Conservation (phyloP, 1,140 invertebrate genomes). For the Pseudomyrmex concolor region DNA sequence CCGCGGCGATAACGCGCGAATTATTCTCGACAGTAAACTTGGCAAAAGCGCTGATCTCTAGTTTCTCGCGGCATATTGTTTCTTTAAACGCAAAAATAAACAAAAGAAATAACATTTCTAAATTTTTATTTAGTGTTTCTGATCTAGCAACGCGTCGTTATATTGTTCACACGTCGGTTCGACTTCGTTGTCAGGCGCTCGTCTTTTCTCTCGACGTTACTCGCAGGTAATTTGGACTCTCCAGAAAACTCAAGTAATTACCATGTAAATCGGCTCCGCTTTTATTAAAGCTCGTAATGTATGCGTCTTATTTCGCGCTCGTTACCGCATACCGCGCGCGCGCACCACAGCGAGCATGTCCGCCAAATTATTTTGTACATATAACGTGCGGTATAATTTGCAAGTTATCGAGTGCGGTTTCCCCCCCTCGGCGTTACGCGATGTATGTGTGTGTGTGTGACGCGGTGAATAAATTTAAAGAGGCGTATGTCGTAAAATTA, state of each 20-base stretch:
- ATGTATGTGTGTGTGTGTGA: too few relatives aligned
- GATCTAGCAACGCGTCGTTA: not conserved
- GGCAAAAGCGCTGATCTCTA: not conserved
- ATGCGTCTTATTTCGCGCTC: constrained; percentile 71
- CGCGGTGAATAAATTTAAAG: not conserved
- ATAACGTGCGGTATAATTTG: constrained; percentile 46
- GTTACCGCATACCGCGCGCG: constrained; percentile 53
- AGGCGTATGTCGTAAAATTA: constrained; percentile 13
- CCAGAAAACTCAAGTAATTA: constrained; percentile 72
- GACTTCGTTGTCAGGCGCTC: constrained; percentile 66
- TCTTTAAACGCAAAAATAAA: not conserved
- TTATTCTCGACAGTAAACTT: constrained; percentile 46
- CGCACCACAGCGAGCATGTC: not conserved
- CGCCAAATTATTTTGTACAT: constrained; percentile 58
- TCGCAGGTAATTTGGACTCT: constrained; percentile 67
- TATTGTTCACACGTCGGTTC: constrained; percentile 43
- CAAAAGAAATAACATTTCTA: not conserved
- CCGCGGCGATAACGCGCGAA: constrained; percentile 43
- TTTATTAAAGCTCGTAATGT: constrained; percentile 71
- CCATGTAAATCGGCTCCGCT: constrained; percentile 70
- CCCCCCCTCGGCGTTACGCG: not conserved
- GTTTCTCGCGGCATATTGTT: not conserved
- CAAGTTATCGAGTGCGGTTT: constrained; percentile 49
- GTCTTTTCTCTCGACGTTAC: constrained; percentile 70
- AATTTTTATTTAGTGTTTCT: constrained; percentile 2